Evolutionary conservation across 1,140 invertebrate species (phyloP).

Genomic region (Nylanderia fulva): DNA sequence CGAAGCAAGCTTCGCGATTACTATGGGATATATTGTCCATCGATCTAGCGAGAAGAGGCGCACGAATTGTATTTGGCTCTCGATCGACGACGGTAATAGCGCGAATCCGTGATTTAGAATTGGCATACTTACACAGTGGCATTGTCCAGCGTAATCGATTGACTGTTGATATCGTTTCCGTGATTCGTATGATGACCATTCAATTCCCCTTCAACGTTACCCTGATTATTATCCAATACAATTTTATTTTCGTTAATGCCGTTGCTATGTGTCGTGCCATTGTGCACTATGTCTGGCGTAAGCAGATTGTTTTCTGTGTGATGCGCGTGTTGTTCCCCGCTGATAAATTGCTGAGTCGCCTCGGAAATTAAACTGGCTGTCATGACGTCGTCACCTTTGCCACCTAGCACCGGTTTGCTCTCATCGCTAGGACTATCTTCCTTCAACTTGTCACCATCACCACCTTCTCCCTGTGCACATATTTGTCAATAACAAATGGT

Average conservation of each 20-base stretch:
- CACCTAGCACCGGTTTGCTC: slow-evolving; percentile 77
- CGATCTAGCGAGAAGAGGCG: slow-evolving; percentile 64
- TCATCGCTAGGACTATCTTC: slow-evolving; percentile 83
- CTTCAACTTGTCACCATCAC: slow-evolving; percentile 83
- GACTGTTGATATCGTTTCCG: slow-evolving; percentile 82
- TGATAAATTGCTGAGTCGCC: slow-evolving; percentile 84
- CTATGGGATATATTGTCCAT: slow-evolving; percentile 68
- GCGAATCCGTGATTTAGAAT: slow-evolving; percentile 66
- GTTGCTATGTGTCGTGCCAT: slow-evolving; percentile 83
- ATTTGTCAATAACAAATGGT: neutral
- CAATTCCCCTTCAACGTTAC: slow-evolving; percentile 81
- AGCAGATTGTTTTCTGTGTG: slow-evolving; percentile 75
- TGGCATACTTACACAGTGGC: slow-evolving; percentile 85
- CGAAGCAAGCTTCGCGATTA: slow-evolving; percentile 55
- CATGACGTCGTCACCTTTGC: slow-evolving; percentile 82
- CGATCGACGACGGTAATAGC: slow-evolving; percentile 54
- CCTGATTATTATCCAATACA: slow-evolving; percentile 83
- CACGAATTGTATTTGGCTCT: slow-evolving; percentile 63
- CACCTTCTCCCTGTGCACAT: slow-evolving; percentile 79
- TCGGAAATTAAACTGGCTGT: slow-evolving; percentile 84
- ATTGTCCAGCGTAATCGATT: slow-evolving; percentile 84
- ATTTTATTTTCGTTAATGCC: slow-evolving; percentile 83
- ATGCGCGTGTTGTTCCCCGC: slow-evolving; percentile 80
- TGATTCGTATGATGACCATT: slow-evolving; percentile 84
- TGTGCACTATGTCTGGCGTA: slow-evolving; percentile 80